Percentiles rank a stretch among this genome's conserved stretches.
These are phyloP conservation scores for Meriones unguiculatus DNA, from an alignment of 2,113 vertebrate genomes.

Conservation along the genomic window DNA sequence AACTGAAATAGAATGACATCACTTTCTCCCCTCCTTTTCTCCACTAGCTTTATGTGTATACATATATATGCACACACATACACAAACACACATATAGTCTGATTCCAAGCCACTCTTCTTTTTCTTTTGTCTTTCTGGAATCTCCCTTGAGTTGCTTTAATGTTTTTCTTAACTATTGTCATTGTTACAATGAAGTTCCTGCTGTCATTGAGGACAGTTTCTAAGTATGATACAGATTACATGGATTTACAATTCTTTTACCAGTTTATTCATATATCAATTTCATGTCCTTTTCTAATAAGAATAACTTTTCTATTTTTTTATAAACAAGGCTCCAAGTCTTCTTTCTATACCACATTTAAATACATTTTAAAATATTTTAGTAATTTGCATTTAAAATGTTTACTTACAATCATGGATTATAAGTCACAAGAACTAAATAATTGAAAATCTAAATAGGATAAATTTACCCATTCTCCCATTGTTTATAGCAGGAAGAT, in stretches of 20 bases:
- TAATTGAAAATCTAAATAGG: neutral
- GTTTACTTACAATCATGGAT: neutral
- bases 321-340: neutral
- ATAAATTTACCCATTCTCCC: neutral
- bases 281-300: neutral
- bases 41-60: no score
- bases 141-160: neutral
- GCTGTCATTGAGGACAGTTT: neutral
- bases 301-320: neutral
- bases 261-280: neutral
- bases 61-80: no score
- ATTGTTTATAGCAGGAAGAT: neutral
- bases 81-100: no score
- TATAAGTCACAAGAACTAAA: neutral
- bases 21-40: neutral
- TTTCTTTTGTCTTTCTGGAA: neutral
- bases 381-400: neutral
- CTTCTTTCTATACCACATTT: neutral
- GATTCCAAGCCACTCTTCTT: neutral
- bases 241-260: neutral
- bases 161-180: neutral
- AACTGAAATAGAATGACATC: neutral
- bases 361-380: neutral
- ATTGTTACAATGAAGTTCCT: neutral
- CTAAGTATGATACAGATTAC: neutral